These are phyloP conservation scores for Zaprionus ornatus DNA, from an alignment of 1,140 invertebrate genomes.

Conservation along the genomic window DNA sequence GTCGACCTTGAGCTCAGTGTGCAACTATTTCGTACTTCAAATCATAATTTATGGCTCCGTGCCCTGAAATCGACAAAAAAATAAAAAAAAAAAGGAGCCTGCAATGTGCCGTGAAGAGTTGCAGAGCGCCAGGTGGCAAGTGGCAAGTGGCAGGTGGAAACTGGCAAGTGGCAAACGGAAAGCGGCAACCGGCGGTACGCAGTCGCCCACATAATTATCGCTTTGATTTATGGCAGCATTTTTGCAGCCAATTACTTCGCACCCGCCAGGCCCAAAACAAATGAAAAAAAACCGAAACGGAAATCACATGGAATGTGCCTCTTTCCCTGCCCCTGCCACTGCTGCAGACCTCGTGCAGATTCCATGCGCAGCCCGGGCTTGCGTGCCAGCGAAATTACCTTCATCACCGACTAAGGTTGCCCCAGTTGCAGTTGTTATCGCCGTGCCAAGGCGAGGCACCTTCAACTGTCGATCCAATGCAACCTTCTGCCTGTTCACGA, in stretches of 20 bases:
- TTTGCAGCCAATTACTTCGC: conserved; percentile 79
- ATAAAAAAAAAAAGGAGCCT: conserved; percentile 15
- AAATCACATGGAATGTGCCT: conserved; percentile 50
- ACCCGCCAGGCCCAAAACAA: conserved; percentile 34
- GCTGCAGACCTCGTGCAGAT: conserved; percentile 18
- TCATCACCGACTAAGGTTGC: background rate
- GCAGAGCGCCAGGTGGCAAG: background rate
- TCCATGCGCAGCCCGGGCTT: background rate
- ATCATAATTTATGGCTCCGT: conserved; percentile 70
- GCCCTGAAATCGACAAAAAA: background rate
- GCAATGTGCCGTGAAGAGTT: conserved; percentile 10
- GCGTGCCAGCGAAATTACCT: conserved; percentile 45
- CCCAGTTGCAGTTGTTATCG: background rate
- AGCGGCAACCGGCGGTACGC: conserved; percentile 37
- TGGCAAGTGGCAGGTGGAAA: background rate
- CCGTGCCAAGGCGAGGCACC: background rate
- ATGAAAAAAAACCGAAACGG: conserved; percentile 51
- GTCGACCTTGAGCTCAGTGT: conserved; percentile 24
- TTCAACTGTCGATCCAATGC: background rate
- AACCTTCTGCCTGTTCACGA: background rate
- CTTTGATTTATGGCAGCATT: conserved; percentile 79
- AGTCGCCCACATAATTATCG: conserved; percentile 80
- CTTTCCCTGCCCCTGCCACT: background rate
- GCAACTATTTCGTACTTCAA: conserved; percentile 74
- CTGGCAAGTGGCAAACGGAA: background rate